These are phyloP conservation scores for Bombus terrestris DNA, from an alignment of 1,140 invertebrate genomes.

Conservation along the genomic window DNA sequence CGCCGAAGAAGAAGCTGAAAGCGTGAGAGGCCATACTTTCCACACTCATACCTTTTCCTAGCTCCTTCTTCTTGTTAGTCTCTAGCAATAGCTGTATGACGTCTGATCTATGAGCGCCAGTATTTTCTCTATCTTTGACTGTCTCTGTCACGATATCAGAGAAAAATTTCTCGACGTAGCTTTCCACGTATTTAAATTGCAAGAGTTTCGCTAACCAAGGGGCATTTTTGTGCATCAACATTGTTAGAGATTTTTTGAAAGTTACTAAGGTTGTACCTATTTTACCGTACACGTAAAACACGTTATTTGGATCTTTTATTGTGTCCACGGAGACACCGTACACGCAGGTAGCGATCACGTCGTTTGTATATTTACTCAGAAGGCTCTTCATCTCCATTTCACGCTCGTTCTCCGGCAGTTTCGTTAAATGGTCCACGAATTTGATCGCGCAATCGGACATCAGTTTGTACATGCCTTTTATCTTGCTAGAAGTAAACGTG, in stretches of 20 bases:
- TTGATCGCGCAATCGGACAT: slow-evolving; percentile 55
- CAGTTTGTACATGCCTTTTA: slow-evolving; percentile 70
- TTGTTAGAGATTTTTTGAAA: neutral
- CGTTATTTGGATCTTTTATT: slow-evolving; percentile 82
- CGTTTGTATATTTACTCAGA: slow-evolving; percentile 83
- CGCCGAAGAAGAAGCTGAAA: slow-evolving; percentile 82
- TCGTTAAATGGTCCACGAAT: slow-evolving; percentile 67
- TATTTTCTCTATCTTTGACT: slow-evolving; percentile 39
- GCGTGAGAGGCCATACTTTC: slow-evolving; percentile 83
- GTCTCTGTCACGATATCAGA: neutral
- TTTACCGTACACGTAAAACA: slow-evolving; percentile 83
- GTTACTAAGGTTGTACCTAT: slow-evolving; percentile 32
- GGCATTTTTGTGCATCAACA: neutral
- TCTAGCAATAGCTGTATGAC: slow-evolving; percentile 76
- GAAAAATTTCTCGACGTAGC: slow-evolving; percentile 1
- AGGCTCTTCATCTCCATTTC: slow-evolving; percentile 33
- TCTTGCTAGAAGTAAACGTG: slow-evolving; percentile 75
- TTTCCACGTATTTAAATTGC: neutral
- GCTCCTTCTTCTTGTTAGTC: slow-evolving; percentile 72
- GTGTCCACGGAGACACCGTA: slow-evolving; percentile 46
- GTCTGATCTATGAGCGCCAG: slow-evolving; percentile 59
- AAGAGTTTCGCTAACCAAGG: neutral
- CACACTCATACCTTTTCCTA: slow-evolving; percentile 65
- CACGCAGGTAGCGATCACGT: slow-evolving; percentile 83
- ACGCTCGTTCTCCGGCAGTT: neutral